Base-by-base conservation (phyloP, 2,888 invertebrate species). In the Autographa pulchrina region DNA sequence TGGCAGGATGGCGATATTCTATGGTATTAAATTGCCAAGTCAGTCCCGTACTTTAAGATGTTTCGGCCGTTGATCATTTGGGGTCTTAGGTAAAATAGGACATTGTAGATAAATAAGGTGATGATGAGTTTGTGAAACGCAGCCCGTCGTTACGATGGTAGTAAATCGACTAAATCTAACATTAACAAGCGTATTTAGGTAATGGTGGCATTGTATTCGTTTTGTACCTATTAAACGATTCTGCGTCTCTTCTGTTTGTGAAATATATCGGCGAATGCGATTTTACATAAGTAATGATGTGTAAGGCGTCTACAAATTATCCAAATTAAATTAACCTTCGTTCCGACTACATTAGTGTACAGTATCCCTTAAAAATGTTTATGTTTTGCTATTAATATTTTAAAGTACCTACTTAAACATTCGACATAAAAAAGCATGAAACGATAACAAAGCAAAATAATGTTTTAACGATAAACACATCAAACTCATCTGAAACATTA, bases 401-500 rank as follows among this genome's bases (percentile, higher is more conserved):
- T 11, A 13, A 56, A 13, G 25, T 25, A 5, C 20, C 11, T 56
- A 5, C 54, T 20, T 56, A 56, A 14, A 20, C 11, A 25, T 25
- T 25, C 2, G 25, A 13, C 20, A 25, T 25, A 20, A 56, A 20
- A 35, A 48, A 48, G 6, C 16, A 58, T 13, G 11, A 18, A 32
- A 54, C 7, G 31, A 25, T 63, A 59, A 65, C n/a, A 64, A 54
- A 65, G 35, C 0, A 54, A 41, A 61, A 58, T 43, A 72, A 62
- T 7, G 20, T 62, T 64, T 62, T 35, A 18, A 68, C 48, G 59
- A 61, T 64, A 25, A 62, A 63, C 62, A 70, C 48, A 67, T 76
- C 54, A 65, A 64, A 61, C 25, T 38, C 16, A 11, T 25, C n/a
- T 13, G 35, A 52, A 64, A 43, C 31, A 65, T 18, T 66, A 62